These are phyloP conservation scores for Panurus biarmicus DNA, from an alignment of 2,113 vertebrate genomes.

Conservation along the genomic window DNA sequence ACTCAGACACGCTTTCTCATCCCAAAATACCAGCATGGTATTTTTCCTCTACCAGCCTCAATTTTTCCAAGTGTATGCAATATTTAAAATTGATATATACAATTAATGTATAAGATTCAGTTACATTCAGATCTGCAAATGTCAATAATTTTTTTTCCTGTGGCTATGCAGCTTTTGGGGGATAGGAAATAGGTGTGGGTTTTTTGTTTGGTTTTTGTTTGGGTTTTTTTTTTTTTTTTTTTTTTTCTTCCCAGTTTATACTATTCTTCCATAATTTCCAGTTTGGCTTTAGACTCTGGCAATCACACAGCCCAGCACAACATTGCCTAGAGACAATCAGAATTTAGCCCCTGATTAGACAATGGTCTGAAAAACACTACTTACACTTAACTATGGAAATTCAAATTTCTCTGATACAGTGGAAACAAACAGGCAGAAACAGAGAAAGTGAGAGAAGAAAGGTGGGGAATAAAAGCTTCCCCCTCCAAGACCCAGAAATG, in stretches of 20 bases:
- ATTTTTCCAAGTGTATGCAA: background rate
- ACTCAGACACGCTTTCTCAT: background rate
- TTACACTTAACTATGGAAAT: background rate
- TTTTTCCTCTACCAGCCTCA: background rate
- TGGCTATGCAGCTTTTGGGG: background rate
- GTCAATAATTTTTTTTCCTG: background rate
- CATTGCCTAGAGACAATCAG: background rate
- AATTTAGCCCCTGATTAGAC: background rate
- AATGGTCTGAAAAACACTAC: background rate
- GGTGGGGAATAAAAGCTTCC: accelerated
- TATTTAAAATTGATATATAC: background rate
- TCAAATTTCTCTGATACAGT: background rate
- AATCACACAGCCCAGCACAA: background rate
- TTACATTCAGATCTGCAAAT: background rate
- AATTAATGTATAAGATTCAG: background rate
- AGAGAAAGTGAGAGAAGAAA: background rate
- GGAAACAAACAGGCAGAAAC: background rate
- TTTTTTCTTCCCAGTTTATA: background rate
- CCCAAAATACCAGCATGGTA: background rate
- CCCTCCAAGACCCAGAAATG: background rate
- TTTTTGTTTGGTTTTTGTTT: too few relatives aligned
- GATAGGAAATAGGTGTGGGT: background rate
- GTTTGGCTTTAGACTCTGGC: background rate
- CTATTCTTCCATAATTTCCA: background rate
- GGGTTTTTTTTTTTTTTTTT: too few relatives aligned